Evolutionary conservation across 1,140 invertebrate genomes (phyloP).

Genomic region (Daktulosphaira vitifoliae): DNA sequence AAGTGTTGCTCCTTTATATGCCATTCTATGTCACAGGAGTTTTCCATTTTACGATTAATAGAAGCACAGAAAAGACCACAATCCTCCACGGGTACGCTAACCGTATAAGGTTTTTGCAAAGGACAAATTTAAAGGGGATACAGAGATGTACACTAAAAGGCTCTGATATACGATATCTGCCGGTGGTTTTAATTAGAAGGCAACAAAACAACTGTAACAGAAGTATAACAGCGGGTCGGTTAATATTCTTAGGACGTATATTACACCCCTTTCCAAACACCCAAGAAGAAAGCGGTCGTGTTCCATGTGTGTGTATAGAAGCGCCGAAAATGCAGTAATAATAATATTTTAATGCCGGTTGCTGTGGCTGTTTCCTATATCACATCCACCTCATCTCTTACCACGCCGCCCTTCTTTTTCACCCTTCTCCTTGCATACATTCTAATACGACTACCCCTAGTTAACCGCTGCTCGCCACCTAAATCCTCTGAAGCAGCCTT

Average conservation of each 20-base stretch:
- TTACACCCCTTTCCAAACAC: background rate
- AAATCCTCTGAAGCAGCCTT: conserved; percentile 14
- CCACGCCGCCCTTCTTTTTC: background rate
- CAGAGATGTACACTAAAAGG: too few relatives aligned
- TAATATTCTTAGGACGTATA: conserved; percentile 29
- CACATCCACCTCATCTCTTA: too few relatives aligned
- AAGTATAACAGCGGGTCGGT: background rate
- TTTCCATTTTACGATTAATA: too few relatives aligned
- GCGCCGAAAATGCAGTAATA: conserved; percentile 13
- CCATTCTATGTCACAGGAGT: too few relatives aligned
- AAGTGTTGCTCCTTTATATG: too few relatives aligned
- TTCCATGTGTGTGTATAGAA: background rate
- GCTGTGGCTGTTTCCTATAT: background rate
- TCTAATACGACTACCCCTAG: background rate
- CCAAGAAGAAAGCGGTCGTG: background rate
- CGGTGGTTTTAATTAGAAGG: conserved; percentile 30
- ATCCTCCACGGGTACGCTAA: too few relatives aligned
- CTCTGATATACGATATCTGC: conserved; percentile 25
- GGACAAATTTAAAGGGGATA: too few relatives aligned
- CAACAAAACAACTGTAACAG: background rate
- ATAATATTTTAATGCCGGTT: conserved; percentile 21
- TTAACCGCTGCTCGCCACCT: conserved; percentile 18
- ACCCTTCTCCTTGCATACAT: background rate
- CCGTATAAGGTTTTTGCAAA: too few relatives aligned
- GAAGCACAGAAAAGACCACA: too few relatives aligned